Percentiles rank a stretch among this genome's conserved stretches.
Conservation (phyloP, 2,888 invertebrate genomes). For the Drosophila falleni region DNA sequence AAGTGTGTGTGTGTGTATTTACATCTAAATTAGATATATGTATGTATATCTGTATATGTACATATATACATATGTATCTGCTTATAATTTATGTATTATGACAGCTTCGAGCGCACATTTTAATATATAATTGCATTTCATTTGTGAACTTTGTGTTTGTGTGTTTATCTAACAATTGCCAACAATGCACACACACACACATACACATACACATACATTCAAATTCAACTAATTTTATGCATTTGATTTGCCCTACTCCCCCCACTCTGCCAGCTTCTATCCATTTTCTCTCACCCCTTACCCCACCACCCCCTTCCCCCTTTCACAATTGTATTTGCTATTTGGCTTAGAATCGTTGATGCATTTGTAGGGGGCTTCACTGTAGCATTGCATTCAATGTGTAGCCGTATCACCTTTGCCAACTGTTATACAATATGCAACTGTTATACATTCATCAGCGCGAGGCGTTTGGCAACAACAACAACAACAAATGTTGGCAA, state of each 20-base stretch:
- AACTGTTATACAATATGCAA: conserved; percentile 34
- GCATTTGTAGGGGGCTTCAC: not conserved
- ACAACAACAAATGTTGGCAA: not conserved
- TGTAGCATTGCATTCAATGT: conserved; percentile 14
- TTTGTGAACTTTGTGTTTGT: conserved; percentile 18
- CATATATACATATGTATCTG: not conserved
- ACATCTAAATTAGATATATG: not conserved
- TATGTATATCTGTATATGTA: not conserved
- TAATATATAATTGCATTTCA: conserved; percentile 52
- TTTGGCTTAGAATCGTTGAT: not conserved
- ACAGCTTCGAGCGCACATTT: conserved; percentile 21
- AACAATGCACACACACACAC: not conserved
- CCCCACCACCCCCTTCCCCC: not conserved
- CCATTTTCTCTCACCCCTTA: not conserved
- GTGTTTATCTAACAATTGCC: conserved; percentile 4
- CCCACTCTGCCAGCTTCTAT: not conserved
- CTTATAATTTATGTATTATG: conserved; percentile 38
- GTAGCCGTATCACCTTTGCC: conserved; percentile 10
- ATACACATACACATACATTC: not conserved
- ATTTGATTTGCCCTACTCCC: not conserved
- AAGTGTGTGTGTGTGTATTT: not conserved
- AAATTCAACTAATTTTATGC: not conserved
- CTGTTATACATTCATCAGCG: conserved; percentile 49
- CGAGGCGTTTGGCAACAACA: conserved; percentile 23
- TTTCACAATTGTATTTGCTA: not conserved